These are phyloP conservation scores for Pseudochaenichthys georgianus DNA, from an alignment of 2,797 vertebrate genomes.

Conservation along the genomic window DNA sequence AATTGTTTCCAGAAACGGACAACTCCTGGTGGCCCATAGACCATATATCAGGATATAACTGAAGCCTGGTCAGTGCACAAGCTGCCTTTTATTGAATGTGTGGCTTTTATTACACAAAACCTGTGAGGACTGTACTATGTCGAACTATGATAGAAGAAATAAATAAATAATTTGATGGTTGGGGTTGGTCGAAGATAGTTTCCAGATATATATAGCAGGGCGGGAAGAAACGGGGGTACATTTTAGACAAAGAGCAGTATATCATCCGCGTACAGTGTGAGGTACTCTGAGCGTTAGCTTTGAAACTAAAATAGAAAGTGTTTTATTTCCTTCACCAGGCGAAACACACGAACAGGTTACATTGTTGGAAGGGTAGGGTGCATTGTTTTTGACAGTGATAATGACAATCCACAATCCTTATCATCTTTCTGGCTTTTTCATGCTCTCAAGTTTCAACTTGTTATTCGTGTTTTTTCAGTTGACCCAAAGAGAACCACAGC, in stretches of 20 bases:
- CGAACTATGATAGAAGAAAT: too few species aligned
- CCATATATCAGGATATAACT: too few species aligned
- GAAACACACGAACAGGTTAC: neutral
- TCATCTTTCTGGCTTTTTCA: neutral
- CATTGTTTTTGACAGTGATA: too few species aligned
- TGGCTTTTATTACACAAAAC: too few species aligned
- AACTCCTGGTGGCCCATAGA: too few species aligned
- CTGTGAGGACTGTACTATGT: too few species aligned
- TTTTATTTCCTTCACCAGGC: neutral
- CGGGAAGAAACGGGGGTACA: neutral
- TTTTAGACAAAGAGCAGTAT: neutral
- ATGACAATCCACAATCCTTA: too few species aligned
- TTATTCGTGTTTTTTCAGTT: slow-evolving; percentile 49
- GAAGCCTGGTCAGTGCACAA: too few species aligned
- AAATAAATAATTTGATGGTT: too few species aligned
- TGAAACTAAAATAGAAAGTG: neutral
- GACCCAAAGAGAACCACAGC: slow-evolving; percentile 12
- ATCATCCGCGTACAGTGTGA: neutral
- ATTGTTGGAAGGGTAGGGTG: neutral
- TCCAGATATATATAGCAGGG: neutral
- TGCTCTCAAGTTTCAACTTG: neutral
- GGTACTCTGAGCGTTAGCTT: neutral
- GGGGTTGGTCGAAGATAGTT: too few species aligned
- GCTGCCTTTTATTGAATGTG: too few species aligned
- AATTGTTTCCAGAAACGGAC: too few species aligned